Base-by-base conservation (phyloP, 2,888 invertebrate genomes). In the Caenorhabditis japonica region DNA sequence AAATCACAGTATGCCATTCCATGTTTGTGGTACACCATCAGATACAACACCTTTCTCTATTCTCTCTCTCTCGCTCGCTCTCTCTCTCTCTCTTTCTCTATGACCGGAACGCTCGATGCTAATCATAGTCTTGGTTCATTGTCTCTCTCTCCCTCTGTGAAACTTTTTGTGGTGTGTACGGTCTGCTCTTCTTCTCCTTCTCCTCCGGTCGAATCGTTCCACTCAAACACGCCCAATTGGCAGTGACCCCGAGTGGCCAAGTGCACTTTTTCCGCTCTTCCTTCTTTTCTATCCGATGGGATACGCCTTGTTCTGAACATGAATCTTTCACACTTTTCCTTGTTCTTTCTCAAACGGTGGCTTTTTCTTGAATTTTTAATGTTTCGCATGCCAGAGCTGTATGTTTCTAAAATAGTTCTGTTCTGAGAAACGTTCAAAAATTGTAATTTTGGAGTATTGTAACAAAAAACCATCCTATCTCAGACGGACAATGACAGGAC, bases 281-380 rank as follows among this genome's bases (percentile, higher is more conserved):
- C 12, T 2, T 38, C 27, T 5, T 44, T 55, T n/a, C 3, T 12
- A n/a, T 30, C 56, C 17, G 34, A 5, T 12, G 55, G 47, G 53
- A 64, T 55, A 47, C 64, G 64, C 64, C 64, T 60, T 51, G 55
- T 53, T 53, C 64, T 41, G 25, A 47, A 44, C 21, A 64, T 64
- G 64, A 64, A 64, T 64, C 55, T 64, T 64, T 64, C 64, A 64
- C 56, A 55, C 47, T 49, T 39, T 43, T 39, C 34, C 34, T 41
- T 23, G 27, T 27, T 25, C 52, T 17, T 44, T 43, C 61, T 51
- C 38, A 55, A 55, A n/a, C n/a, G n/a, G n/a, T n/a, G n/a, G n/a
- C n/a, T 64, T 55, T 64, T 27, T 47, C 41, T 55, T 55, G 55
- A 64, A 64, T 64, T 64, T 64, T 47, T 43, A 64, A 56, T 64